phyloP scores from a whole-genome alignment of 2,888 invertebrate genomes.

The Brenthis hecate region DNA sequence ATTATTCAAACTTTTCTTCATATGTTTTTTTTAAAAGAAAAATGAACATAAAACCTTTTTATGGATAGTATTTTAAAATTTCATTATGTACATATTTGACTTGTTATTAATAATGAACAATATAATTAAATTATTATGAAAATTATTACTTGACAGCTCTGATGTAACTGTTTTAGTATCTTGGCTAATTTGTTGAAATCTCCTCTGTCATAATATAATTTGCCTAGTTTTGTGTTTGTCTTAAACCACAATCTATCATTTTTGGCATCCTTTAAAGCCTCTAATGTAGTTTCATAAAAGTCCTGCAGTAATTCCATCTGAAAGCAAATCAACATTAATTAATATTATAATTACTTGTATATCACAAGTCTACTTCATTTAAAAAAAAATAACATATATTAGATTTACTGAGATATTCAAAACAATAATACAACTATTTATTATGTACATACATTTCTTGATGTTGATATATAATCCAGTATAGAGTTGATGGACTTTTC shows the following conservation, averaged over 20 bases:
- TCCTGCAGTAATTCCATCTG: conserved; percentile 98
- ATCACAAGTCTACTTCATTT: background rate
- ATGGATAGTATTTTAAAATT: too few species aligned
- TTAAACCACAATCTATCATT: conserved; percentile 99
- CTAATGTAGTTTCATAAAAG: conserved; percentile 98
- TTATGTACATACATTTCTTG: conserved; percentile 92
- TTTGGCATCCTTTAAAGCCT: conserved; percentile 97
- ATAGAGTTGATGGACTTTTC: conserved; percentile 99
- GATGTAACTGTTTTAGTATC: conserved; percentile 98
- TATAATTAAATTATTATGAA: background rate
- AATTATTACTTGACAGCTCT: conserved; percentile 92
- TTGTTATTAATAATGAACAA: too few species aligned
- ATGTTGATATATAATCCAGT: conserved; percentile 99
- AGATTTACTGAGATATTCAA: too few species aligned
- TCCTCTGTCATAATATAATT: conserved; percentile 97
- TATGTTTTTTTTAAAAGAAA: too few species aligned
- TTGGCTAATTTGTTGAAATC: conserved; percentile 97
- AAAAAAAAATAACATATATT: too few species aligned
- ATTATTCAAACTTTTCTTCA: too few species aligned
- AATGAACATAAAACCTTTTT: too few species aligned
- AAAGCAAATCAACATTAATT: conserved; percentile 17
- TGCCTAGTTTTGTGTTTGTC: conserved; percentile 99
- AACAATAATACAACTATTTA: background rate
- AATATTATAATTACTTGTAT: background rate
- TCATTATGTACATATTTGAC: too few species aligned